A percentile compares a stretch with the other conserved stretches of the same genome.
These are phyloP conservation scores for Ischnus inquisitorius DNA, from an alignment of 2,888 invertebrate species.

Conservation along the genomic window DNA sequence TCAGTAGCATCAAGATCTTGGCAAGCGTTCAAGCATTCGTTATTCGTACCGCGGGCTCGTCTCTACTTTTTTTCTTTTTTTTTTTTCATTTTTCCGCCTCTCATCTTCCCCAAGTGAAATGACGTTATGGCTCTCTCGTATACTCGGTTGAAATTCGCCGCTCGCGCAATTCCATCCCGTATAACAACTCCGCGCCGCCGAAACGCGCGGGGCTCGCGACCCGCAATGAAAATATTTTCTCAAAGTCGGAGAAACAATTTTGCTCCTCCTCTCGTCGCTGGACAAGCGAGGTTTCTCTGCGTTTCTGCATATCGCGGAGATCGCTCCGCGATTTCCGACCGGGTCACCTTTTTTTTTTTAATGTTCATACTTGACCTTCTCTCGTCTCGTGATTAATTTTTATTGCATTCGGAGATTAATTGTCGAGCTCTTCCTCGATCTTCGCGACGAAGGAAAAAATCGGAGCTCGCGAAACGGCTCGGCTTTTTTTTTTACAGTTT, in stretches of 20 bases:
- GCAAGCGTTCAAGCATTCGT: slow-evolving; percentile 80
- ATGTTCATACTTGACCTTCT: too few relatives aligned
- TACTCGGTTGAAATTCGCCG: not conserved
- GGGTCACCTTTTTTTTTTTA: too few relatives aligned
- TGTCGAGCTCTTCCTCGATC: not conserved
- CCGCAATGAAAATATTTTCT: slow-evolving; percentile 45
- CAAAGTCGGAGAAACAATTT: slow-evolving; percentile 7
- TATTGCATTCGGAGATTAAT: slow-evolving; percentile 13
- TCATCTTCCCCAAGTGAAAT: slow-evolving; percentile 2
- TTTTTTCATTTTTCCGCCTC: slow-evolving; percentile 13
- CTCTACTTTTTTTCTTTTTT: not conserved
- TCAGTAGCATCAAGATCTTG: slow-evolving; percentile 76
- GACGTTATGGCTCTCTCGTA: not conserved
- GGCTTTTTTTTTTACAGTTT: too few relatives aligned
- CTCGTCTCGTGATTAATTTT: slow-evolving; percentile 1
- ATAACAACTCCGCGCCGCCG: not conserved
- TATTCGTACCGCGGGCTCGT: slow-evolving; percentile 68
- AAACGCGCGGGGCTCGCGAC: slow-evolving; percentile 1
- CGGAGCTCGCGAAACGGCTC: not conserved
- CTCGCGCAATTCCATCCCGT: slow-evolving; percentile 5
- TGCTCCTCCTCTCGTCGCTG: not conserved
- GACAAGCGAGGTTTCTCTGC: not conserved
- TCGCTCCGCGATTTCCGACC: too few relatives aligned
- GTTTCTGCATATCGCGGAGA: not conserved
- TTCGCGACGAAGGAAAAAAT: not conserved